phyloP scores from a whole-genome alignment of 53 echinoderm and acorn worm species.

The Hippasteria phrygiana region DNA sequence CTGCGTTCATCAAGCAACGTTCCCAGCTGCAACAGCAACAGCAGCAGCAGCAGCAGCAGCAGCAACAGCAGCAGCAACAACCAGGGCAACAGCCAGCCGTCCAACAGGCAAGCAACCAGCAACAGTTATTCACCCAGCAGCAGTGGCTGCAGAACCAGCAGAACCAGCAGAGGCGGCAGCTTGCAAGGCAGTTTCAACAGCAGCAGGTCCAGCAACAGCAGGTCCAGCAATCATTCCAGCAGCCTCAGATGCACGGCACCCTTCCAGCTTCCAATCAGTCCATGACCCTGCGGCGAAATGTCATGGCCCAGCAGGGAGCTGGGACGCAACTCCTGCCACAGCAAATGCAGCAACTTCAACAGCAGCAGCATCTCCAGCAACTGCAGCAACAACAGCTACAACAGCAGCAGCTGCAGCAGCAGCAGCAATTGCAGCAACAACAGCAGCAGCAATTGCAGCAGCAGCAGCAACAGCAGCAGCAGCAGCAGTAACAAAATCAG shows the following conservation, averaged over 20 bases:
- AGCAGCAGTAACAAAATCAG: conserved; percentile 67
- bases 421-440: conserved; percentile 67
- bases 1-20: conserved; percentile 93
- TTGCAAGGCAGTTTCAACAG: conserved; percentile 47
- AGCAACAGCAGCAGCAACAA: conserved; percentile 71
- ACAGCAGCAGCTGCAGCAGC: conserved; percentile 46
- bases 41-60: conserved; percentile 73
- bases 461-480: too few relatives aligned
- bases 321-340: conserved; percentile 48
- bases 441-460: too few relatives aligned
- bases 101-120: conserved; percentile 54
- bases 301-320: conserved; percentile 57
- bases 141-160: conserved; percentile 72
- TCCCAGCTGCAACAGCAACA: conserved; percentile 78
- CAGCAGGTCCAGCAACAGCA: conserved; percentile 57
- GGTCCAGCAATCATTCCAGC: conserved; percentile 73
- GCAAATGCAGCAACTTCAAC: conserved; percentile 80
- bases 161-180: conserved; percentile 58
- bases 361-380: too few relatives aligned
- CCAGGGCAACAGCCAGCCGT: conserved; percentile 74
- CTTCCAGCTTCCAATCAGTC: conserved; percentile 57
- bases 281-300: conserved; percentile 58
- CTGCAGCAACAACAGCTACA: conserved; percentile 68
- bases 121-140: conserved; percentile 69
- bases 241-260: conserved; percentile 68